Percentiles rank a stretch among this genome's conserved stretches.
Conservation (phyloP, 2,888 invertebrate species). For the Sphaerophoria taeniata region DNA sequence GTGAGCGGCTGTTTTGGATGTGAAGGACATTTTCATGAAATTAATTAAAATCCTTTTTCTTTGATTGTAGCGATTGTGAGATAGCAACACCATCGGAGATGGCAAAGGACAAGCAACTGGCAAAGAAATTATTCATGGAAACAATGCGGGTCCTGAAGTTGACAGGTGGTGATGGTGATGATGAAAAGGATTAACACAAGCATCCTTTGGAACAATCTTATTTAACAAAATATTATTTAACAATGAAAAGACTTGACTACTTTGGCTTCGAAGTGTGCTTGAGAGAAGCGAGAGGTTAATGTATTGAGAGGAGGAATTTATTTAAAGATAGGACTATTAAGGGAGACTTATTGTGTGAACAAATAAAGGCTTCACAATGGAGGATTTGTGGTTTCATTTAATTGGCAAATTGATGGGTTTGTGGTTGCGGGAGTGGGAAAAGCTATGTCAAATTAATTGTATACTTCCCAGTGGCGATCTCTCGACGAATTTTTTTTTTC, state of each 20-base stretch:
- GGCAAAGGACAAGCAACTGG: conserved; percentile 84
- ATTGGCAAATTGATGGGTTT: conserved; percentile 19
- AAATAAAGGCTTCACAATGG: neutral
- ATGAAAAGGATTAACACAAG: conserved; percentile 72
- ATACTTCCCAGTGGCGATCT: too few species aligned
- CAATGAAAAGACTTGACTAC: conserved; percentile 10
- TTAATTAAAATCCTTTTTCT: conserved; percentile 49
- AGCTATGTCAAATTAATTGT: too few species aligned
- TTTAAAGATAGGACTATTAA: too few species aligned
- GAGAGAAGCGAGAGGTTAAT: too few species aligned
- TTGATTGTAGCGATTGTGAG: conserved; percentile 85
- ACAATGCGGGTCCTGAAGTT: conserved; percentile 80
- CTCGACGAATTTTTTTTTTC: too few species aligned
- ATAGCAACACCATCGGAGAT: conserved; percentile 83
- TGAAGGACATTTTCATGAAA: conserved; percentile 5
- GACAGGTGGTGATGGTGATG: conserved; percentile 75
- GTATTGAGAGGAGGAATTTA: neutral
- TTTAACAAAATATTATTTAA: neutral
- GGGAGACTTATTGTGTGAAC: conserved; percentile 3
- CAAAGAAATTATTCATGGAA: conserved; percentile 82
- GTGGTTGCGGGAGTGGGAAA: neutral
- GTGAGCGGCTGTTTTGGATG: conserved; percentile 82
- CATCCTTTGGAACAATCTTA: conserved; percentile 23
- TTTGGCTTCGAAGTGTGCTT: neutral
- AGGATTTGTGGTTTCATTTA: conserved; percentile 3